Evolutionary conservation across 2,888 invertebrate genomes (phyloP).

Genomic region (Eilema caniola): DNA sequence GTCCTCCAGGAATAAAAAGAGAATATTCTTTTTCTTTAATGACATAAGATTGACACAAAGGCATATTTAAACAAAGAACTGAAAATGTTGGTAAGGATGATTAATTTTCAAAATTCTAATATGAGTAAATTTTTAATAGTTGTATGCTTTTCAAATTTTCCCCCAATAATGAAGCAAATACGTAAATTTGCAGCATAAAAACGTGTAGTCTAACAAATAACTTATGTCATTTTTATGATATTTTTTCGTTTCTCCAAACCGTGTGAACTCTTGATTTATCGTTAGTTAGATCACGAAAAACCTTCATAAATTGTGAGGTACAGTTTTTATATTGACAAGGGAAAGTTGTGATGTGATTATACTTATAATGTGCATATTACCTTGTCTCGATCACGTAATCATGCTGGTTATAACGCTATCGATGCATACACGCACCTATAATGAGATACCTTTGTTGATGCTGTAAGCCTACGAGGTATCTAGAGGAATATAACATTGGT

Average conservation of each 20-base stretch:
- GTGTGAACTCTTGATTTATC: background rate
- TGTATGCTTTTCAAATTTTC: background rate
- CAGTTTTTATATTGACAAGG: background rate
- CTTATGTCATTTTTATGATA: too few species aligned
- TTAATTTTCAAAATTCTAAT: background rate
- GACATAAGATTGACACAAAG: too few species aligned
- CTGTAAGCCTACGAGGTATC: too few species aligned
- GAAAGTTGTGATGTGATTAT: background rate
- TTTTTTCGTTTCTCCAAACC: background rate
- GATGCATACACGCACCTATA: background rate
- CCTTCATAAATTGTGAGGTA: background rate
- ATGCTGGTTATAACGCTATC: background rate
- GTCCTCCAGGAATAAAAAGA: background rate
- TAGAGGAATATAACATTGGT: too few species aligned
- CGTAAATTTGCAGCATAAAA: background rate
- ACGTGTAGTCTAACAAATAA: background rate
- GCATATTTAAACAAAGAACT: too few species aligned
- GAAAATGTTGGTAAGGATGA: background rate
- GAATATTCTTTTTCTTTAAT: background rate
- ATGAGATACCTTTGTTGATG: background rate
- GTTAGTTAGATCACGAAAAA: background rate
- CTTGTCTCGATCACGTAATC: background rate
- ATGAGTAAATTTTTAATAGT: background rate
- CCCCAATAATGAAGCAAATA: background rate
- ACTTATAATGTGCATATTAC: background rate